A percentile compares a stretch with the other conserved stretches of the same genome.
Conservation (phyloP, 2,797 vertebrate genomes). For the Phaenicophaeus curvirostris region DNA sequence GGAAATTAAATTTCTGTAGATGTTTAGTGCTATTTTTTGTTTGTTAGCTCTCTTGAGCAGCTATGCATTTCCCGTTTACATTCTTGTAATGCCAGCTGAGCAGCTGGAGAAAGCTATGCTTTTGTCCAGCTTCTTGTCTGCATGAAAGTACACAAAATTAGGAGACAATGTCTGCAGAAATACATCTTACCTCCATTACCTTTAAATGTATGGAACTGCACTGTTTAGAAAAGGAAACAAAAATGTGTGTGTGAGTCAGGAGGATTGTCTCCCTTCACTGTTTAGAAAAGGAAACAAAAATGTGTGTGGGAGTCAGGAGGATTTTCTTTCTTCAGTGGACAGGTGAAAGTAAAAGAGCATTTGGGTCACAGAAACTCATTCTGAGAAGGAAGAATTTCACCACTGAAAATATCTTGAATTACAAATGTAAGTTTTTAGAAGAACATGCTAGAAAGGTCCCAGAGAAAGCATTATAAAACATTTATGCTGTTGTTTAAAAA, state of each 20-base stretch:
- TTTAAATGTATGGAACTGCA: not conserved
- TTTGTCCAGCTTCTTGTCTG: not conserved
- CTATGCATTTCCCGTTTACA: not conserved
- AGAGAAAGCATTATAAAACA: not conserved
- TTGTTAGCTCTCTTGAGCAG: not conserved
- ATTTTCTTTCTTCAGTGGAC: not conserved
- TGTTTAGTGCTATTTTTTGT: not conserved
- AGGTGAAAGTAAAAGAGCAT: not conserved
- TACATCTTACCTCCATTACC: not conserved
- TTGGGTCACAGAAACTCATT: not conserved
- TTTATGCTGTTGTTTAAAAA: not conserved
- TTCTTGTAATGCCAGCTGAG: not conserved
- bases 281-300: not conserved
- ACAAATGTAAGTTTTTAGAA: not conserved
- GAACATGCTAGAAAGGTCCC: not conserved
- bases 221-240: not conserved
- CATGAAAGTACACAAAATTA: not conserved
- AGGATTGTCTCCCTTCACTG: not conserved
- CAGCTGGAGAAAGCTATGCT: not conserved
- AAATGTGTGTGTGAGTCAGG: not conserved
- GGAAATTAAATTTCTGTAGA: slow-evolving; percentile 43
- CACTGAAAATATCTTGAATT: not conserved
- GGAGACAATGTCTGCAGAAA: not conserved
- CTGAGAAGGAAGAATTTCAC: not conserved
- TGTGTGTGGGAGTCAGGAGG: not conserved